Percentiles rank a stretch among this genome's conserved stretches.
Evolutionary conservation across 1,140 invertebrate genomes (phyloP).

Genomic region (Zaprionus taronus): DNA sequence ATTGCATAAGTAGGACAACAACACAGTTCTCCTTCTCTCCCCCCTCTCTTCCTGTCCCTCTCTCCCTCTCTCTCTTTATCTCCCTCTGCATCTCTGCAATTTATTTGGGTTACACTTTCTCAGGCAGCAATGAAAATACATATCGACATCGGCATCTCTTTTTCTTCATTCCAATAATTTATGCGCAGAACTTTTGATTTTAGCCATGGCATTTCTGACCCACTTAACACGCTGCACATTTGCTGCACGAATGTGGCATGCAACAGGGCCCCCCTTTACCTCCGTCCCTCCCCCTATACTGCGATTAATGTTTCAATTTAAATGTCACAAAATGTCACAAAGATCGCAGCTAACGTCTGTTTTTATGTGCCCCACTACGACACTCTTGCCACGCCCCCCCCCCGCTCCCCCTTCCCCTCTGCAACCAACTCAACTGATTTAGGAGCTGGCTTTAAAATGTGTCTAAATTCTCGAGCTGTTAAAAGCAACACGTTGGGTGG

Average conservation of each 20-base stretch:
- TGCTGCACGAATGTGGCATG: not conserved
- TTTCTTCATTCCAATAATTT: constrained; percentile 35
- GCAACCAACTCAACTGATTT: constrained; percentile 5
- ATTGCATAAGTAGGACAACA: constrained; percentile 61
- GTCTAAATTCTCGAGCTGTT: constrained; percentile 27
- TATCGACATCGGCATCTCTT: constrained; percentile 7
- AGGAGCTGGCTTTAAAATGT: constrained; percentile 35
- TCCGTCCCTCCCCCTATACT: not conserved
- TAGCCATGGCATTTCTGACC: constrained; percentile 21
- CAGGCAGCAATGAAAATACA: constrained; percentile 5
- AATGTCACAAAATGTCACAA: constrained; percentile 63
- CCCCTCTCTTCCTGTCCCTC: not conserved
- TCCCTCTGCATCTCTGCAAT: not conserved
- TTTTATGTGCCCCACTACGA: constrained; percentile 27
- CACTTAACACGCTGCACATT: constrained; percentile 29
- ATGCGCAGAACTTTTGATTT: constrained; percentile 60
- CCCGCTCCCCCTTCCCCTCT: not conserved
- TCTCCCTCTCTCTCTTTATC: not conserved
- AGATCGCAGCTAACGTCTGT: constrained; percentile 38
- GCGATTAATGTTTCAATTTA: constrained; percentile 39
- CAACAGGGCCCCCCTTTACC: not conserved
- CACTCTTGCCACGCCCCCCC: not conserved
- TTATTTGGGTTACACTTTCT: constrained; percentile 50
- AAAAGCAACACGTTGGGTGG: constrained; percentile 40
- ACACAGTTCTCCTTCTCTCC: not conserved